phyloP scores from a whole-genome alignment of 2,113 vertebrate genomes.

The Pionites leucogaster region DNA sequence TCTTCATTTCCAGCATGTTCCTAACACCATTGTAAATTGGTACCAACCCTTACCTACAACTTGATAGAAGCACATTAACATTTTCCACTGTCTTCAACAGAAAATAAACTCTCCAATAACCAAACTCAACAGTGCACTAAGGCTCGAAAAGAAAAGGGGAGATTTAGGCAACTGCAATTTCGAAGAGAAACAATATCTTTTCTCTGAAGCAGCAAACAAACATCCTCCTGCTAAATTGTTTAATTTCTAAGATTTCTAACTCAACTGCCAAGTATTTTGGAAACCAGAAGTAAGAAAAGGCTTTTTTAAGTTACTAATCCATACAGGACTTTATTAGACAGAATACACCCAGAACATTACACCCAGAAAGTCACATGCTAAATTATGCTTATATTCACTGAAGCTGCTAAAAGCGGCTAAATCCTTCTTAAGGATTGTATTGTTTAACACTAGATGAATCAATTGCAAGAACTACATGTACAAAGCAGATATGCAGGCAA shows the following conservation, averaged over 20 bases:
- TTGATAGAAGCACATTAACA: neutral
- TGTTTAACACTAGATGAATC: neutral
- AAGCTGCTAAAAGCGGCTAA: neutral
- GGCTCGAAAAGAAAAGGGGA: neutral
- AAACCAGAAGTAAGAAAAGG: neutral
- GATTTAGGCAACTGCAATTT: neutral
- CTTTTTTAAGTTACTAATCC: neutral
- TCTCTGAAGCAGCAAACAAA: neutral
- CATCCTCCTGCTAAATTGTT: neutral
- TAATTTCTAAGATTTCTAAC: neutral
- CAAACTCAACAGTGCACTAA: neutral
- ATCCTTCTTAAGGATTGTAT: neutral
- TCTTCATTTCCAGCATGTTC: neutral
- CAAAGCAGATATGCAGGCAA: neutral
- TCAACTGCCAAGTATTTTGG: neutral
- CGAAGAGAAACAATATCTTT: neutral
- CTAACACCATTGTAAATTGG: neutral
- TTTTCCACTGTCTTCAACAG: neutral
- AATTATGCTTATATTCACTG: neutral
- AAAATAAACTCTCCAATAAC: neutral
- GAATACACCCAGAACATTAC: neutral
- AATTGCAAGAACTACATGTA: neutral
- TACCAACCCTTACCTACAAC: neutral
- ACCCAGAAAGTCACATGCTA: neutral
- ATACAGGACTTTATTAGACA: neutral